Conservation (phyloP, 2,888 invertebrate genomes). For the Parnassius orleans region DNA sequence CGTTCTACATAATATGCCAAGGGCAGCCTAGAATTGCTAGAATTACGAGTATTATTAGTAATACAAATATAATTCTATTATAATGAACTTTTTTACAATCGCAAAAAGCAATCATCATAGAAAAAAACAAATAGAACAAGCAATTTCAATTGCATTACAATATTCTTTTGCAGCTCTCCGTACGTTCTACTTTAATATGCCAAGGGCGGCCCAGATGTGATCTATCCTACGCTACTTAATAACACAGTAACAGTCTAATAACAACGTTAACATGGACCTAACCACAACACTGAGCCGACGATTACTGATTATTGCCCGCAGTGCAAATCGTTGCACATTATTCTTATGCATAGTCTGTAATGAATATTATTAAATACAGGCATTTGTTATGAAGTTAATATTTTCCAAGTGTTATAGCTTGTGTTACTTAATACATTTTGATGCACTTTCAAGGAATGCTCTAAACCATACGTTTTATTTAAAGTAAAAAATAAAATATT, state of each 20-base stretch:
- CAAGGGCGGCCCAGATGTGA: conserved; percentile 27
- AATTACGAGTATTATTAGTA: too few relatives aligned
- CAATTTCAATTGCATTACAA: conserved; percentile 11
- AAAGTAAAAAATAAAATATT: too few relatives aligned
- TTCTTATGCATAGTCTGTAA: conserved; percentile 11
- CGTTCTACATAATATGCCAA: too few relatives aligned
- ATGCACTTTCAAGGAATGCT: too few relatives aligned
- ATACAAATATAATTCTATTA: too few relatives aligned
- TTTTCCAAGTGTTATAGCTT: conserved; percentile 7
- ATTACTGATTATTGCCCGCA: conserved; percentile 23
- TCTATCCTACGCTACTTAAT: conserved; percentile 23
- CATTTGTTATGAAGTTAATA: conserved; percentile 5
- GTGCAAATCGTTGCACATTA: conserved; percentile 14
- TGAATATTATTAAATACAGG: conserved; percentile 10
- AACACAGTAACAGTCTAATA: conserved; percentile 22
- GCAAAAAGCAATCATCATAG: too few relatives aligned
- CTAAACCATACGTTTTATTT: too few relatives aligned
- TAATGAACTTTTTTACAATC: neutral
- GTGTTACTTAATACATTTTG: neutral
- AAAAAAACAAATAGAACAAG: conserved; percentile 2
- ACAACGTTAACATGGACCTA: conserved; percentile 6
- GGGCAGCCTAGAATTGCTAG: too few relatives aligned
- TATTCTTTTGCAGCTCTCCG: conserved; percentile 12
- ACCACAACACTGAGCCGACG: conserved; percentile 18
- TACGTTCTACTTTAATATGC: conserved; percentile 19